Base-by-base conservation (phyloP, 1,140 invertebrate genomes). In the Papilio helenus region DNA sequence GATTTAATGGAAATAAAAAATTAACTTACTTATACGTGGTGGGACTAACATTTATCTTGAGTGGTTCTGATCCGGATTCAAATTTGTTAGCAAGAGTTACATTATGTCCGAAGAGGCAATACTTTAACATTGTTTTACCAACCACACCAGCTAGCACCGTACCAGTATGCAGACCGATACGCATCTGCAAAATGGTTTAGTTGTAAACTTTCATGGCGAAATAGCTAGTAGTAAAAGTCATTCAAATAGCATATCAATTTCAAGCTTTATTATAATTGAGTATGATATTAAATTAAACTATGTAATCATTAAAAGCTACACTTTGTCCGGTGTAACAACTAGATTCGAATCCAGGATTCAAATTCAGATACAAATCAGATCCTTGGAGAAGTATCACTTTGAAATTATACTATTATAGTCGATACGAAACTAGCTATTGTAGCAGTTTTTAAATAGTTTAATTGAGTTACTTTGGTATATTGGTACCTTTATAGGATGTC, bases 11-110 rank as follows among this genome's bases (percentile, higher is more conserved):
- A 71, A 29, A 10, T 74, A 20, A n/a, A 12, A 5, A 26, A 26
- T 8, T 49, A 14, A 96, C 97, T 97, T 96, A 99, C 98, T 96
- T 95, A 90, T 98, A 97, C 34, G 98, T 99, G 8, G 98, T 98
- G 4, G 98, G 98, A 90, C 98, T 99, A 84, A 99, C 96, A 91
- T 99, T 99, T 86, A 99, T 97, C 91, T 96, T 96, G 76, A 98
- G 95, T 0, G 98, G 97, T 92, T 98, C 98, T 79, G 98, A 99
- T 46, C 97, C 96, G 0, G 98, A 99, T 93, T 99, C 98, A 88
- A 99, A 99, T 95, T 98, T 99, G 93, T 99, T 99, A 29, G 98
- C 98, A 68, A 99, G 95, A 1, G 98, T 99, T 14, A 99, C 98
- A 88, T 99, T 98, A 92, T 98, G 97, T 0, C 98, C 98, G 86